These are phyloP conservation scores for Bubo scandiacus DNA, from an alignment of 2,113 vertebrate species.

Conservation along the genomic window DNA sequence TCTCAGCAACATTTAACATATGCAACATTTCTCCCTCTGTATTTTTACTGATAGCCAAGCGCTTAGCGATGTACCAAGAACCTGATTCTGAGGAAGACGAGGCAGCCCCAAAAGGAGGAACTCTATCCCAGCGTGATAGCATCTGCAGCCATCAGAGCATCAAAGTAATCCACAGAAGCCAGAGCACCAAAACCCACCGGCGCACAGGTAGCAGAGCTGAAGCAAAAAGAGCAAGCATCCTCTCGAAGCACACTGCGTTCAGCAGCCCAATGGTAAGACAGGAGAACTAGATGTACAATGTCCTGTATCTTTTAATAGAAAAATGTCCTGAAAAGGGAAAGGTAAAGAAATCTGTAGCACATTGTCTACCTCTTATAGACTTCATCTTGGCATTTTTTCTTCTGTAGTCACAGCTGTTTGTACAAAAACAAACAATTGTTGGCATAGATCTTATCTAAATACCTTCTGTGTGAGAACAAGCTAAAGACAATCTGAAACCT, in stretches of 20 bases:
- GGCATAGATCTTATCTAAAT: neutral
- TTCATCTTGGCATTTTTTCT: neutral
- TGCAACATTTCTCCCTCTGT: neutral
- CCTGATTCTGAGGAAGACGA: slow-evolving; percentile 94
- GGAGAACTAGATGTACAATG: neutral
- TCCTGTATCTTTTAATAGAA: neutral
- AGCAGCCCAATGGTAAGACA: slow-evolving; percentile 95
- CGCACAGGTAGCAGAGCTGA: slow-evolving; percentile 88
- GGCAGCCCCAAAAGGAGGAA: slow-evolving; percentile 75
- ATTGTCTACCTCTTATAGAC: neutral
- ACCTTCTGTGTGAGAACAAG: neutral
- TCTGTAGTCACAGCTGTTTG: neutral
- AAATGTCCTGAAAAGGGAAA: neutral
- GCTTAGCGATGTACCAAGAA: slow-evolving; percentile 94
- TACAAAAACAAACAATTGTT: neutral
- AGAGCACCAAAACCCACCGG: slow-evolving; percentile 90
- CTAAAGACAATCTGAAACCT: neutral
- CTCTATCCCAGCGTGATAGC: slow-evolving; percentile 83
- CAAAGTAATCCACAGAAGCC: slow-evolving; percentile 81
- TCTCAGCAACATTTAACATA: neutral
- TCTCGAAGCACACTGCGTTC: slow-evolving; percentile 94
- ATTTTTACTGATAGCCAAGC: slow-evolving; percentile 75
- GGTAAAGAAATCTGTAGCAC: neutral
- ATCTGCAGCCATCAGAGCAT: slow-evolving; percentile 85
- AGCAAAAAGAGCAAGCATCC: slow-evolving; percentile 90